phyloP scores from a whole-genome alignment of 2,888 invertebrate species.

The Entomobrya multifasciata region DNA sequence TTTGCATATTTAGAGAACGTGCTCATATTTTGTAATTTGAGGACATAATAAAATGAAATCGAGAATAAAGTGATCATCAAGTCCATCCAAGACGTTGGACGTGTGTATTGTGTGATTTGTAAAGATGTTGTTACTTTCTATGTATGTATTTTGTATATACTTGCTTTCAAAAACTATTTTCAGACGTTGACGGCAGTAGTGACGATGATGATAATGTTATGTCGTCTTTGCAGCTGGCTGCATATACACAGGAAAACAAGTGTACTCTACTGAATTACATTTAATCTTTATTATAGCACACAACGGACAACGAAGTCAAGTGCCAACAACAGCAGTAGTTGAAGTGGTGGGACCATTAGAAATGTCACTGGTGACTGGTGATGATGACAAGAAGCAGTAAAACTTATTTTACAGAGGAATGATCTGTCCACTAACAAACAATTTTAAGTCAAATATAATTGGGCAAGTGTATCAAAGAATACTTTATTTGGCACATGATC shows the following conservation, averaged over 20 bases:
- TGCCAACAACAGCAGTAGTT: background rate
- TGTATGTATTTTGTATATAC: slow-evolving; percentile 3
- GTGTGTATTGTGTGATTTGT: no score
- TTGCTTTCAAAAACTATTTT: slow-evolving; percentile 43
- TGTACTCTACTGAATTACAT: slow-evolving; percentile 18
- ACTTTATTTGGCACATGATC: slow-evolving; percentile 31
- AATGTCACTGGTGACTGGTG: background rate
- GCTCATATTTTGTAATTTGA: slow-evolving; percentile 26
- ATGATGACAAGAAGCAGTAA: slow-evolving; percentile 4
- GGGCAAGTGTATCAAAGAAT: slow-evolving; percentile 24
- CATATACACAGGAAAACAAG: background rate
- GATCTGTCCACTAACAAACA: slow-evolving; percentile 27
- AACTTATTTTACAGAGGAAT: slow-evolving; percentile 27
- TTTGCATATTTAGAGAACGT: background rate
- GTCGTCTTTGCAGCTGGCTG: slow-evolving; percentile 20
- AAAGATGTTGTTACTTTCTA: background rate
- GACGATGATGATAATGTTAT: slow-evolving; percentile 32
- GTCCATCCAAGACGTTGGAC: slow-evolving; percentile 9
- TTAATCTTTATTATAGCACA: background rate
- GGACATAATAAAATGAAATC: slow-evolving; percentile 36
- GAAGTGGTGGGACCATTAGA: background rate
- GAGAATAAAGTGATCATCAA: slow-evolving; percentile 49
- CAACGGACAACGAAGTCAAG: slow-evolving; percentile 4
- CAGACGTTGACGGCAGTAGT: slow-evolving; percentile 32
- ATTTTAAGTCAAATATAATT: slow-evolving; percentile 25